Evolutionary conservation across 1,140 invertebrate species (phyloP), one percentile per base, ranked within the genome.

Genomic region (Chironomus striatipennis): DNA sequence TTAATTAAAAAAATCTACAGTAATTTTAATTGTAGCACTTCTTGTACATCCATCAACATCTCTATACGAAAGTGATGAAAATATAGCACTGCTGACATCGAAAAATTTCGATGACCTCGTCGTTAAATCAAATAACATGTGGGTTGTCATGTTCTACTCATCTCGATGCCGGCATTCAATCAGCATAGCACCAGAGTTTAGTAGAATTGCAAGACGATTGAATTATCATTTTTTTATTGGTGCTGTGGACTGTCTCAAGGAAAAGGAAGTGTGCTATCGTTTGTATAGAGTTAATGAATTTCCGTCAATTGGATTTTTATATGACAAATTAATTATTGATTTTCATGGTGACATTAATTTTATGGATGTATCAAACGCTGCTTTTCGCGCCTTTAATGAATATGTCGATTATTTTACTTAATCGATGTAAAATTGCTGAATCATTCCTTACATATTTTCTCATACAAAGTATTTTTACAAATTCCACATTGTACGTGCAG

Each of bases 121-220:
- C 5, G 24, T 34, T 5, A 34, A 34, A 5, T 34, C 24, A 1
- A 34, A 5, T 5, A 34, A 34, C 24, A 34, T 98, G 72, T 97
- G 95, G 95, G 84, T 98, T 72, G 91, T 98, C 15, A 67, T 12
- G n/a, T 67, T 67, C 18, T 67, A 67, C n/a, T 67, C 64, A n/a
- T 20, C 64, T 6, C n/a, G 18, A 17, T 67, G 64, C 8, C 17
- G 64, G 7, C 17, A 67, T 67, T 70, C 65, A 18, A 21, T 70
- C 4, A 18, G 20, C 9, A 8, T 8, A 9, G 65, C 20, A 21
- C 17, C 18, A 18, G 7, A 70, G 7, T 70, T 70, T 70, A 70
- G 20, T 8, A 70, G 10, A 7, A 70, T 21, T 1, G 17, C 65
- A 20, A 7, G 1, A 70, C 17, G 7, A 21, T 5, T 70, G 20